Percentiles rank a stretch among this genome's conserved stretches.
phyloP scores from a whole-genome alignment of 2,113 vertebrate genomes.

The Oreotrochilus melanogaster region DNA sequence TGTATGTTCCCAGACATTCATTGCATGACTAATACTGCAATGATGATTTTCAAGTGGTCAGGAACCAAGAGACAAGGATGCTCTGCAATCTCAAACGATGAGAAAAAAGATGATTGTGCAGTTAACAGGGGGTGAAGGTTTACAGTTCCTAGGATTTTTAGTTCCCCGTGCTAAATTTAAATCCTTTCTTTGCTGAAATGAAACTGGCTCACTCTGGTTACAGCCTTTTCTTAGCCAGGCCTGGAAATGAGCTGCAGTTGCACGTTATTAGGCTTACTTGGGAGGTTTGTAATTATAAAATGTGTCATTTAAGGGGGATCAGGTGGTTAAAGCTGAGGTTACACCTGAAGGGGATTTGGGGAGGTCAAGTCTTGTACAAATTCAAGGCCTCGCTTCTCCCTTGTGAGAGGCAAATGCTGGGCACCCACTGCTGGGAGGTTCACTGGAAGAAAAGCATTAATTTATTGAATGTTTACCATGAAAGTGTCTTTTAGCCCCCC shows the following conservation, averaged over 20 bases:
- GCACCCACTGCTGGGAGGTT: fast-evolving
- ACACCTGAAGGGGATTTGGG: not conserved
- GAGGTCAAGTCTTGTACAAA: not conserved
- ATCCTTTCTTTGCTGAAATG: conserved; percentile 50
- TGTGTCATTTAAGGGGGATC: not conserved
- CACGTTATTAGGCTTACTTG: not conserved
- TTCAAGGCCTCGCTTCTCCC: not conserved
- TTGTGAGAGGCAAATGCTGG: fast-evolving
- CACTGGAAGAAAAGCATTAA: fast-evolving
- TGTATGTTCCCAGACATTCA: not conserved
- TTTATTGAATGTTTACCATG: fast-evolving
- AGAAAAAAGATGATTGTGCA: not conserved
- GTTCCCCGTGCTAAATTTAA: conserved; percentile 51
- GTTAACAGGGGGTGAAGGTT: not conserved
- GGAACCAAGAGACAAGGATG: not conserved
- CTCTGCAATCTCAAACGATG: not conserved
- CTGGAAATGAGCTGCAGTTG: conserved; percentile 20
- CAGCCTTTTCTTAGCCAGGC: conserved; percentile 53
- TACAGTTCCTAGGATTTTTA: not conserved
- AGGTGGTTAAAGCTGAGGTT: not conserved
- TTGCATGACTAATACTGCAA: conserved; percentile 27
- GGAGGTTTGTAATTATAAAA: not conserved
- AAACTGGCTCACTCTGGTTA: conserved; percentile 49
- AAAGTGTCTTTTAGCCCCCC: fast-evolving
- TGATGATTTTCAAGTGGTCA: not conserved